Base-by-base conservation (phyloP, 2,888 invertebrate genomes). In the Pandemis corylana region DNA sequence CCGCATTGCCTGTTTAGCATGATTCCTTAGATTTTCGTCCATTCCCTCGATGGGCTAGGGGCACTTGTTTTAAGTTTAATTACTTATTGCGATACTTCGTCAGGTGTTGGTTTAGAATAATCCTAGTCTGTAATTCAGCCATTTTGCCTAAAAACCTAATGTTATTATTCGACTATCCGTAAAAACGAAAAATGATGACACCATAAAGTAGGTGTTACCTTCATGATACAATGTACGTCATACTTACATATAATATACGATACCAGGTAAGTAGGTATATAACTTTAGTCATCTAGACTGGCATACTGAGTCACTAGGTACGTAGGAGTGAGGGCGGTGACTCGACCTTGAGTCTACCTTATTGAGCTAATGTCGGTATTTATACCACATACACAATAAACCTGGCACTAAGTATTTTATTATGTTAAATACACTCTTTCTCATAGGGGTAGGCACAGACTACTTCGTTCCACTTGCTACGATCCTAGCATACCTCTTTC, bases 291-390 rank as follows among this genome's bases (percentile, higher is more conserved):
- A 59, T 28, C 62, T 62, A 62, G 62, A 41, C 36, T 13, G 41
- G 41, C 13, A 56, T 2, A 62, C 36, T 62, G 62, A 62, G 20
- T 62, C 62, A 62, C 41, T 59, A 20, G 0, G 10, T 61, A 36
- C 5, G 13, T 56, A 56, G 15, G 53, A 41, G 62, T 5, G 62
- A 62, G 41, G 62, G 62, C 62, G 62, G 41, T 41, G 62, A 62
- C 59, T 56, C 62, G 41, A 42, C 62, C 61, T 61, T 61, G 36
- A 28, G 36, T 36, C 28, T 36, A 36, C 61, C 41, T 36, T 41
- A 28, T 61, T 61, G 12, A 28, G 59, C 7, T 59, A 28, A 59
- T 28, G 59, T 10, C 46, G 46, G 46, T 46, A 10, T 36, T 61
- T 28, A 28, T 28, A 5, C 28, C 28, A 61, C 53, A 53, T 53